A percentile compares a stretch with the other conserved stretches of the same genome.
phyloP scores from a whole-genome alignment of 2,797 vertebrate species.

The Margarornis squamiger region DNA sequence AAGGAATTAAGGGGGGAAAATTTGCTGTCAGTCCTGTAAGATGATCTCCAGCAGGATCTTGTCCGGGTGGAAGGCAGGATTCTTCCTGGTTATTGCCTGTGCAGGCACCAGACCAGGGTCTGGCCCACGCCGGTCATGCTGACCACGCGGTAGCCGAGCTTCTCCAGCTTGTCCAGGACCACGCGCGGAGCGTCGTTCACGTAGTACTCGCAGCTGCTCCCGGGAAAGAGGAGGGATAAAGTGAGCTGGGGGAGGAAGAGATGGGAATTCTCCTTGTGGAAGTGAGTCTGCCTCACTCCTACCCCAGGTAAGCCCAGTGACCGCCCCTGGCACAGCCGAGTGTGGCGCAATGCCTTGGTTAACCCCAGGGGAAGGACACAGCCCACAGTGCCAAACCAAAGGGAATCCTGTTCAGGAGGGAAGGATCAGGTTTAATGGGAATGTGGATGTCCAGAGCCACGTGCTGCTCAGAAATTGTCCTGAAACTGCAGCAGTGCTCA shows the following conservation, averaged over 20 bases:
- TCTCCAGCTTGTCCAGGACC: slow-evolving; percentile 94
- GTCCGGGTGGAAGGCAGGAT: accelerated
- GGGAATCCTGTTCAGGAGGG: neutral
- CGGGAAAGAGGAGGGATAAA: neutral
- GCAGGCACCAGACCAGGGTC: slow-evolving; percentile 97
- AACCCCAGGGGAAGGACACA: neutral
- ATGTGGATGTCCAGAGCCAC: neutral
- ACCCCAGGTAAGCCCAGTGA: accelerated
- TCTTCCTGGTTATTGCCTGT: slow-evolving; percentile 78
- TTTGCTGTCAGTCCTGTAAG: neutral
- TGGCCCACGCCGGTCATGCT: slow-evolving; percentile 96
- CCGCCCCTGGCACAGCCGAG: accelerated
- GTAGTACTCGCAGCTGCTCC: slow-evolving; percentile 88
- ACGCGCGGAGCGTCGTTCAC: slow-evolving; percentile 89
- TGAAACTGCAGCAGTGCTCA: neutral
- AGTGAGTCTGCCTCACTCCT: neutral
- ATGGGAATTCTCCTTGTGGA: neutral
- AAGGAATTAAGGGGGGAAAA: neutral
- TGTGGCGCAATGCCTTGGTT: neutral
- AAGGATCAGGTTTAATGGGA: neutral
- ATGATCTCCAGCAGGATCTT: neutral
- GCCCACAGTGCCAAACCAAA: neutral
- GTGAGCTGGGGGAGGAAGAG: neutral
- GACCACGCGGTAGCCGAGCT: slow-evolving; percentile 86
- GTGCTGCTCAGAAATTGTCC: accelerated